Conservation (phyloP, 2,113 vertebrate species). For the Chloebia gouldiae region DNA sequence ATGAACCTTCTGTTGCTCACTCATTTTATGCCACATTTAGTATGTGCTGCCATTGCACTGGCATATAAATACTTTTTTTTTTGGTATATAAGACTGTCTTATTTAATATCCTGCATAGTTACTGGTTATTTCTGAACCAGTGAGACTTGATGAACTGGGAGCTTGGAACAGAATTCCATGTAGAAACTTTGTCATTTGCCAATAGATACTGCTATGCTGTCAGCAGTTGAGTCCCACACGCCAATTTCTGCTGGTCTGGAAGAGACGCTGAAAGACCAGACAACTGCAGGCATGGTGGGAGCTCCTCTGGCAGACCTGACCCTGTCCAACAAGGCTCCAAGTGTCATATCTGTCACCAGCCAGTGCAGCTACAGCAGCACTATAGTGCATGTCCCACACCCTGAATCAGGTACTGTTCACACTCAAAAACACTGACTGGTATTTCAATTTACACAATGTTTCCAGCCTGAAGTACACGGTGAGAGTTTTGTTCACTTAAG, state of each 20-base stretch:
- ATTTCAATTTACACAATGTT: not conserved
- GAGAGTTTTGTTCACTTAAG: not conserved
- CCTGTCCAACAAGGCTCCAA: constrained; percentile 78
- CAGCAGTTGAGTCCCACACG: constrained; percentile 51
- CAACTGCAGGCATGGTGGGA: constrained; percentile 65
- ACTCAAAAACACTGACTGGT: not conserved
- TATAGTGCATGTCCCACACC: constrained; percentile 80
- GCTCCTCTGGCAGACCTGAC: constrained; percentile 77
- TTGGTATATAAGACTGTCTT: not conserved
- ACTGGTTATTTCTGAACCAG: not conserved
- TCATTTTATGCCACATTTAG: not conserved
- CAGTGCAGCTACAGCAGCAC: constrained; percentile 89
- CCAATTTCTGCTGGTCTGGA: constrained; percentile 50
- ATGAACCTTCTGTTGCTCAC: not conserved
- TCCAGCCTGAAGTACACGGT: not conserved
- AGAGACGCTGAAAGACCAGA: not conserved
- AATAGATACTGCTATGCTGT: constrained; percentile 45
- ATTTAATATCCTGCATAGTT: not conserved
- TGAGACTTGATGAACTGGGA: not conserved
- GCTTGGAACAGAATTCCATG: not conserved
- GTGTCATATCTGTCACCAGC: constrained; percentile 82
- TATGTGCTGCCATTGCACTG: not conserved
- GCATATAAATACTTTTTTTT: not conserved
- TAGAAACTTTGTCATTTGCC: constrained; percentile 4
- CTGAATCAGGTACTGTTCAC: constrained; percentile 78